Percentiles rank a stretch among this genome's conserved stretches.
These are phyloP conservation scores for Chrysolina haemoptera DNA, from an alignment of 2,888 invertebrate species.

Conservation along the genomic window DNA sequence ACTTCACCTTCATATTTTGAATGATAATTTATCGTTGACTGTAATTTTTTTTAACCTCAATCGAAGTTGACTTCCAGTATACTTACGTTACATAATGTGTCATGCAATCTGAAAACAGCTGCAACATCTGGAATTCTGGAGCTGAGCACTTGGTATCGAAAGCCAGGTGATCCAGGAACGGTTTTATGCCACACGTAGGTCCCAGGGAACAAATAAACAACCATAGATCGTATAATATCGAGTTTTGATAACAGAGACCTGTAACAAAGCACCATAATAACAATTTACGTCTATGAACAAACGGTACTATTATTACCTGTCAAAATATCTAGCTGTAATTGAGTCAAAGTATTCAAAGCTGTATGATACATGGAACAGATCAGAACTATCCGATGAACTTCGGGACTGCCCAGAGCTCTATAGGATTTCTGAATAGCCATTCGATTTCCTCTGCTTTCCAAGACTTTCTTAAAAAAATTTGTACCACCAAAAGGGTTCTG, in stretches of 20 bases:
- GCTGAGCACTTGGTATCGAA: slow-evolving; percentile 85
- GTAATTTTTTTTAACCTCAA: slow-evolving; percentile 6
- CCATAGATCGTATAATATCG: slow-evolving; percentile 92
- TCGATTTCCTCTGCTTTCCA: slow-evolving; percentile 75
- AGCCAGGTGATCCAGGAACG: slow-evolving; percentile 88
- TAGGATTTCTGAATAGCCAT: slow-evolving; percentile 77
- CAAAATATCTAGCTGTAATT: slow-evolving; percentile 92
- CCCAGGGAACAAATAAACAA: slow-evolving; percentile 90
- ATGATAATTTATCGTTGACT: too few species aligned
- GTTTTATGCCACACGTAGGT: slow-evolving; percentile 89
- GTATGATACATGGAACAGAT: slow-evolving; percentile 95
- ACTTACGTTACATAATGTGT: slow-evolving; percentile 96
- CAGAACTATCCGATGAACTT: slow-evolving; percentile 86
- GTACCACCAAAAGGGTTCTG: slow-evolving; percentile 68
- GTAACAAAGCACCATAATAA: slow-evolving; percentile 54
- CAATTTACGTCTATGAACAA: neutral
- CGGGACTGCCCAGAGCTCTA: slow-evolving; percentile 85
- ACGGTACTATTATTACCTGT: slow-evolving; percentile 78
- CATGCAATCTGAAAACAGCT: slow-evolving; percentile 95
- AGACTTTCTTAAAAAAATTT: slow-evolving; percentile 75
- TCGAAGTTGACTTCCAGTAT: slow-evolving; percentile 9
- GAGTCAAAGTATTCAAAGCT: slow-evolving; percentile 89
- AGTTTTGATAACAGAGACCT: slow-evolving; percentile 96
- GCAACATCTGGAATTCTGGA: slow-evolving; percentile 93
- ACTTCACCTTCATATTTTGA: too few species aligned